phyloP scores from a whole-genome alignment of 2,113 vertebrate species.

The Pedionomus torquatus region DNA sequence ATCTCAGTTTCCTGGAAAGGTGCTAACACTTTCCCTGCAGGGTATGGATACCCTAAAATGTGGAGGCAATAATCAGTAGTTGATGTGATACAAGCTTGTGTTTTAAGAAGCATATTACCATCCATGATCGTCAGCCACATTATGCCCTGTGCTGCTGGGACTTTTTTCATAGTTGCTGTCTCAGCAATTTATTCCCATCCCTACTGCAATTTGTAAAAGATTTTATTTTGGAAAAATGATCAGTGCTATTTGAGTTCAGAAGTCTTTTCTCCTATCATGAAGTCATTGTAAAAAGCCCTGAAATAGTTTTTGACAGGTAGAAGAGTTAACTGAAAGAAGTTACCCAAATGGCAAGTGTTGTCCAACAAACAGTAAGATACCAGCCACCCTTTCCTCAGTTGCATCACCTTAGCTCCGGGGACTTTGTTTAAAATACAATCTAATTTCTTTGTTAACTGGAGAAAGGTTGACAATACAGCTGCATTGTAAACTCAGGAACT shows the following conservation, averaged over 20 bases:
- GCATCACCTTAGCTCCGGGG: neutral
- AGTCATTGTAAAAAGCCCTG: neutral
- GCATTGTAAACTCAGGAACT: neutral
- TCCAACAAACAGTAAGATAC: neutral
- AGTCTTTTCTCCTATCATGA: neutral
- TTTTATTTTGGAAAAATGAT: neutral
- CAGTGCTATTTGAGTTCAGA: neutral
- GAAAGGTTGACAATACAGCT: neutral
- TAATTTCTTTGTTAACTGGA: neutral
- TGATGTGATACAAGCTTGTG: neutral
- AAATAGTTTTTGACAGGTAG: neutral
- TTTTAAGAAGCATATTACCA: neutral
- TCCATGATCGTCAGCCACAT: neutral
- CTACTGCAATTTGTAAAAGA: neutral
- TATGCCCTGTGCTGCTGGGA: neutral
- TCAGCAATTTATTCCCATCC: neutral
- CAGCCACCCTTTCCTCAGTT: neutral
- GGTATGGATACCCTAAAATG: neutral
- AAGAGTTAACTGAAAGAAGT: neutral
- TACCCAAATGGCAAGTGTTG: neutral
- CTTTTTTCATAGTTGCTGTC: neutral
- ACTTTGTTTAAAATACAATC: neutral
- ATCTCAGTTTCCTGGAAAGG: slow-evolving; percentile 45
- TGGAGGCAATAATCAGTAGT: neutral
- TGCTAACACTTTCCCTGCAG: slow-evolving; percentile 10